A percentile compares a stretch with the other conserved stretches of the same genome.
Conservation (phyloP, 2,797 vertebrate species). For the Dipus sagitta region DNA sequence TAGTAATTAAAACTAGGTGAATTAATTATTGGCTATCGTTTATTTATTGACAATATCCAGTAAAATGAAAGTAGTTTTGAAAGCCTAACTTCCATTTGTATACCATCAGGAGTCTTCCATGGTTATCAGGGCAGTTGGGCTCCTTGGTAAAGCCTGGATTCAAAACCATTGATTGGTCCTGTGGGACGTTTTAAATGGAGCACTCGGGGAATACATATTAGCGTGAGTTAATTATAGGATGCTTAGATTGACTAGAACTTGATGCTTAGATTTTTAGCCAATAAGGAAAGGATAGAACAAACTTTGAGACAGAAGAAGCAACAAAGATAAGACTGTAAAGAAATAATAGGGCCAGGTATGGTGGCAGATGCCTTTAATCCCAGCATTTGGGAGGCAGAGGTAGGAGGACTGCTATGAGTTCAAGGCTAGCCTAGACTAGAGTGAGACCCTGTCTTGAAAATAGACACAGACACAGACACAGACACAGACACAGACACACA, state of each 20-base stretch:
- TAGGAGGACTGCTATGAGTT: no score
- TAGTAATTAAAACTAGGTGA: neutral
- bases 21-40: neutral
- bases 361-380: no score
- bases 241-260: neutral
- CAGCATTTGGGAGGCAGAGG: no score
- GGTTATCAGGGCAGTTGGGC: neutral
- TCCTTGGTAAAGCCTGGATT: neutral
- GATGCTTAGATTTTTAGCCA: neutral
- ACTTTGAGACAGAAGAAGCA: neutral
- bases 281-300: neutral
- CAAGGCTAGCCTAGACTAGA: no score
- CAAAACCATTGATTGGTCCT: neutral
- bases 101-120: neutral
- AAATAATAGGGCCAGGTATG: neutral
- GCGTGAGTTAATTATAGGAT: neutral
- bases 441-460: no score
- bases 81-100: conserved; percentile 14
- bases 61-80: neutral
- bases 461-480: neutral
- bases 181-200: neutral
- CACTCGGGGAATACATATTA: neutral
- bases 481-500: neutral
- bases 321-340: neutral
- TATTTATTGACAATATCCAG: neutral